phyloP scores from a whole-genome alignment of 1,140 invertebrate species.

The Gerris buenoi region DNA sequence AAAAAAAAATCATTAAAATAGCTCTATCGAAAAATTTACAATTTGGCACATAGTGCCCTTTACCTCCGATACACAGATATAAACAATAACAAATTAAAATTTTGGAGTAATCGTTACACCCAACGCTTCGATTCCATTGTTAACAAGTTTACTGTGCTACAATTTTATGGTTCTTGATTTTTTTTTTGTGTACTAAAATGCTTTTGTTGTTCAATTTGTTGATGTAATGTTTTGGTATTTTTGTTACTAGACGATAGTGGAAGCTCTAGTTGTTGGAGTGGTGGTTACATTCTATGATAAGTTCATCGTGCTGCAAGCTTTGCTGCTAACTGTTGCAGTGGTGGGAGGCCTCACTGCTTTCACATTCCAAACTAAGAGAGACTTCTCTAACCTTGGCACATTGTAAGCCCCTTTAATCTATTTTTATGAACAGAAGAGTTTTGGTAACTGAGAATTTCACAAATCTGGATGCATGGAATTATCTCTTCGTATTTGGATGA shows the following conservation, averaged over 20 bases:
- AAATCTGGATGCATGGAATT: not conserved
- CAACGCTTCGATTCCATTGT: too few relatives aligned
- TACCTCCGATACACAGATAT: too few relatives aligned
- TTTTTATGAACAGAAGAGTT: not conserved
- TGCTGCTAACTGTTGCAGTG: constrained; percentile 53
- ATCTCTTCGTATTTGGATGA: not conserved
- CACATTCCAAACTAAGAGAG: constrained; percentile 65
- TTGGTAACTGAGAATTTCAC: not conserved
- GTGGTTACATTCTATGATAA: constrained; percentile 58
- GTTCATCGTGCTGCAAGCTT: constrained; percentile 53
- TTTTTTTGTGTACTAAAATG: not conserved
- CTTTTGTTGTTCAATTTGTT: too few relatives aligned
- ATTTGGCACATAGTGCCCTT: too few relatives aligned
- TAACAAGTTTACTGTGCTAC: not conserved
- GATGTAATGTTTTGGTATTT: too few relatives aligned
- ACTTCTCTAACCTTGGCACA: constrained; percentile 59
- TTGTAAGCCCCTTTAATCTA: constrained; percentile 44
- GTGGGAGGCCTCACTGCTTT: constrained; percentile 53
- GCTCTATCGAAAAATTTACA: too few relatives aligned
- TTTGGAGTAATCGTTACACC: too few relatives aligned
- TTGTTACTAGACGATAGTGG: constrained; percentile 48
- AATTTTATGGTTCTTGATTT: not conserved
- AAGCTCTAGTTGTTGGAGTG: constrained; percentile 56
- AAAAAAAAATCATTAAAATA: too few relatives aligned
- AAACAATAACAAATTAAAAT: too few relatives aligned